These are phyloP conservation scores for Sepioteuthis lessoniana DNA, from an alignment of 2,888 invertebrate genomes.

Conservation along the genomic window DNA sequence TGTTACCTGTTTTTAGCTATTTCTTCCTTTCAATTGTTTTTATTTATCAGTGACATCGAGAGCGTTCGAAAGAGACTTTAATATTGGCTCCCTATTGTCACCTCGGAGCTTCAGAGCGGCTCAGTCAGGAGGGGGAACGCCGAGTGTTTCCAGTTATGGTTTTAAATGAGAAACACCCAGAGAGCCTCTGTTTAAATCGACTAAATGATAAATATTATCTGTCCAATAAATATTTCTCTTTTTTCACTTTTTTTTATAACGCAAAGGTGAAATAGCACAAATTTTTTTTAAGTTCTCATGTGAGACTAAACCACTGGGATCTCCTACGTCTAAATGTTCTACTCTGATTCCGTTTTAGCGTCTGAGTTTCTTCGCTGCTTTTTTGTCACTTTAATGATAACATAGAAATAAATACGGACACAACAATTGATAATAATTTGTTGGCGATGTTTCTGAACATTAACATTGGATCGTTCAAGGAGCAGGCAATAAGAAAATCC, in stretches of 20 bases:
- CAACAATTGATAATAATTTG: not conserved
- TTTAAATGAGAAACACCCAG: not conserved
- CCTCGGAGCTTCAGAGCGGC: not conserved
- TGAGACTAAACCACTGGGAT: not conserved
- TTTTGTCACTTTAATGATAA: not conserved
- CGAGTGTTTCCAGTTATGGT: not conserved
- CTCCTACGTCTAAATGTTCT: not conserved
- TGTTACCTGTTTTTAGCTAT: no score
- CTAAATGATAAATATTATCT: not conserved
- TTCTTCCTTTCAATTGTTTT: no score
- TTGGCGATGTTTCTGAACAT: no score
- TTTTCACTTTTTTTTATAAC: not conserved
- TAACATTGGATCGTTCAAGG: no score
- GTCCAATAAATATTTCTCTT: not conserved
- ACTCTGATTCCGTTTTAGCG: not conserved
- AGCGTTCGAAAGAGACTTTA: not conserved
- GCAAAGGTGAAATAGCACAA: not conserved
- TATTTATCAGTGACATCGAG: no score
- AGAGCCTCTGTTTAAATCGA: not conserved
- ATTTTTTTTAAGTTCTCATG: not conserved
- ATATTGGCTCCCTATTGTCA: not conserved
- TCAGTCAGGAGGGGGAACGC: not conserved
- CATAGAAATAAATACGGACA: not conserved
- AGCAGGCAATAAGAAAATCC: no score
- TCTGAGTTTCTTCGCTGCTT: not conserved